Evolutionary conservation across 23 tunicate species (phyloP), one percentile per base, ranked within the genome.

Genomic region (Ascidia mentula): DNA sequence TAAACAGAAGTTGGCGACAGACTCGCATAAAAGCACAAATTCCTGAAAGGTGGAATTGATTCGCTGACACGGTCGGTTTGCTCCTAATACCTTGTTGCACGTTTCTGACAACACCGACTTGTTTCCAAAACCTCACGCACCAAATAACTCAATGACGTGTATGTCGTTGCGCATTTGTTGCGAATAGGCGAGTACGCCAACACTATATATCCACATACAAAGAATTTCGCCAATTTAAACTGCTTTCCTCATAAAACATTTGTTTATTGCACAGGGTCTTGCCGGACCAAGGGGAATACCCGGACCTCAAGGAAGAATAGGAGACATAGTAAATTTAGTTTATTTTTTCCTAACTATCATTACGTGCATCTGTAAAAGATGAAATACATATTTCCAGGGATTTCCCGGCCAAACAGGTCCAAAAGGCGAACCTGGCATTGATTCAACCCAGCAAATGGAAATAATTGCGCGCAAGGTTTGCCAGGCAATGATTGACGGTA

Each of bases 331-430:
- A 79, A 69, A 34, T 65, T 12, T 31, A 78, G 0, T 24, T 20
- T 20, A 69, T 69, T 26, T 69, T 69, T 12, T 20, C 18, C 35
- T 28, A 71, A 6, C 32, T 71, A 34, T 18, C 3, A 71, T 6
- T 9, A 71, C 32, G 37, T 22, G 30, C 38, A 6, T 36, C 6
- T 34, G 75, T 6, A 8, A 69, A 69, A 31, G 20, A 69, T n/a
- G n/a, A n/a, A n/a, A n/a, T n/a, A n/a, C n/a, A n/a, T n/a, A n/a
- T n/a, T 33, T 53, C 31, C 33, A 59, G 46, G 75, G 53, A 8
- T 76, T 28, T 20, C 82, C 46, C 32, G 90, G 90, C 18, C 84
- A 80, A 30, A 75, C 90, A 31, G 90, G 90, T 35, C 75, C 38
- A 0, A 60, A 65, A 33, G 90, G 90, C 30, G 61, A 46, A 31